These are phyloP conservation scores for Chymomyza caudatula DNA, from an alignment of 2,888 invertebrate species.

Conservation along the genomic window DNA sequence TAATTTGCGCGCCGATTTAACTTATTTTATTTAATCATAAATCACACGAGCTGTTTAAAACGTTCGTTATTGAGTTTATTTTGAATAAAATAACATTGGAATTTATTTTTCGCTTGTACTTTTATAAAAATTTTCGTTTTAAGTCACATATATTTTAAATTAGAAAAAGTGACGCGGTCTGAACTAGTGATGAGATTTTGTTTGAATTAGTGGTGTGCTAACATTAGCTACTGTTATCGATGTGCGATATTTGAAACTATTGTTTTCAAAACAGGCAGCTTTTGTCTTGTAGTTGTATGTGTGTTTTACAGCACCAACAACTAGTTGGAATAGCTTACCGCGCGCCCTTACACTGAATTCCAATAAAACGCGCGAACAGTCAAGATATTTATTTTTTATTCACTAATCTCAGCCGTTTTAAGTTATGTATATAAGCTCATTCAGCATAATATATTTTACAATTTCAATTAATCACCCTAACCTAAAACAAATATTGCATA, in stretches of 20 bases:
- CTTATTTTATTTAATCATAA: not conserved
- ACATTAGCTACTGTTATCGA: not conserved
- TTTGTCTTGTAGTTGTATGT: not conserved
- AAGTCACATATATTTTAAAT: not conserved
- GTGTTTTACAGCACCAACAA: not conserved
- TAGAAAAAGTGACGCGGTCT: constrained; percentile 1
- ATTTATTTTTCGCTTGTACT: not conserved
- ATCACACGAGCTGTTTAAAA: not conserved
- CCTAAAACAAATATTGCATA: constrained; percentile 65
- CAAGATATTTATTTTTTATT: constrained; percentile 49
- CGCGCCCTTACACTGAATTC: not conserved
- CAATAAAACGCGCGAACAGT: not conserved
- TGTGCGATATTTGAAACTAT: not conserved
- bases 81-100: not conserved
- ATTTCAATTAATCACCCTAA: constrained; percentile 57
- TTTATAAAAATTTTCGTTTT: not conserved
- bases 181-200: not conserved
- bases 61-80: not conserved
- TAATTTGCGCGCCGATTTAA: not conserved
- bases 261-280: not conserved
- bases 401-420: constrained; percentile 59
- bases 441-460: constrained; percentile 34
- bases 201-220: not conserved
- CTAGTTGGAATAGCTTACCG: not conserved
- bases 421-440: constrained; percentile 50